Base-by-base conservation (phyloP, 2,888 invertebrate species). In the Euzetes globulus region DNA sequence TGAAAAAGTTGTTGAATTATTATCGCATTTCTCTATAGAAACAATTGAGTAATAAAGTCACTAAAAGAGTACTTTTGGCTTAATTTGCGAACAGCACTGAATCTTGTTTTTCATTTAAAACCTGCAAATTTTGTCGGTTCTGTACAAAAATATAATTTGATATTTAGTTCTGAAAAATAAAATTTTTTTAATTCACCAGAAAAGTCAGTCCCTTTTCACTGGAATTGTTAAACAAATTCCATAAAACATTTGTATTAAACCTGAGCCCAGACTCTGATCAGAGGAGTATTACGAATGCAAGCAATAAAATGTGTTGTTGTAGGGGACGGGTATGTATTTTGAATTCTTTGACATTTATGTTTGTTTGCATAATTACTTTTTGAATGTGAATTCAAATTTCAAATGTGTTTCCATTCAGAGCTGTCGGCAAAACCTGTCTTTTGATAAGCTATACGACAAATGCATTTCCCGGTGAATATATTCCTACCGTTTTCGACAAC, bases 271-370 rank as follows among this genome's bases (percentile, higher is more conserved):
- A 7, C 13, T 50, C 9, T n/a, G 19, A 19, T 41, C 2, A 5
- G 50, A 25, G 4, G 19, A 58, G 6, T 29, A 4, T 52, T 72
- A 22, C 79, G 70, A 75, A 96, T 97, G 96, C 97, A 98, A 86
- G 96, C 97, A 80, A 98, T 98, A 83, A 98, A 98, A 86, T 98
- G 98, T 88, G 98, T 98, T 81, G 97, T 98, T 80, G 96, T 97
- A 80, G 95, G 97, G 80, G 95, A 97, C 85, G 95, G 94, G 78
- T 78, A 77, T 74, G 78, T 76, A 45, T 63, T n/a, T n/a, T 65
- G n/a, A 37, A 19, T 33, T 19, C 55, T 29, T 17, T 33, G 15
- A 22, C 50, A 50, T n/a, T 5, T 63, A 33, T 22, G n/a, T 17
- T 17, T 55, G 13, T 25, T 41, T 72, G n/a, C n/a, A n/a, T n/a